Base-by-base conservation (phyloP, 2,113 vertebrate species). In the Maccullochella peelii region DNA sequence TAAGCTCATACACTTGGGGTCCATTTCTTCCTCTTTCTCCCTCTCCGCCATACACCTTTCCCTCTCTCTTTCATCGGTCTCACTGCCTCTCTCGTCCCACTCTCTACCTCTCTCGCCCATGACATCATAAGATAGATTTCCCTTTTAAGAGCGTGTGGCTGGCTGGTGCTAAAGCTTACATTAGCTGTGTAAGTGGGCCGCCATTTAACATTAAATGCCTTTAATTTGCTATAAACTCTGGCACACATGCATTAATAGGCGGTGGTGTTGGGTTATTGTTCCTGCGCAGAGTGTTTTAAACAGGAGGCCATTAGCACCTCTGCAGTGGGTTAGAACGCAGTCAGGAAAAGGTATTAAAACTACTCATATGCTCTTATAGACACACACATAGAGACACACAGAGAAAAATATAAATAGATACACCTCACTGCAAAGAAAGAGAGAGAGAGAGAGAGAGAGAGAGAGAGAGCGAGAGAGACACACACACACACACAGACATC, bases 61-160 rank as follows among this genome's bases (percentile, higher is more conserved):
- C 80, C 36, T 63, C 30, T 44, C 20, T 40, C 49, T 88, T 63
- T 80, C 79, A 80, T 78, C 70, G 16, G 65, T 84, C 70, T 61
- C 18, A 8, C 76, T 77, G 73, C 83, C 50, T 73, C 75, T 79
- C 23, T 66, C 4, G 6, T 33, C 75, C 65, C 52, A 12, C 67
- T 84, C 84, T 80, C 52, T 76, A 69, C 87, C 71, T 87, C 90
- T 86, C 72, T 77, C 33, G 68, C 49, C 83, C 85, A 95, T 95
- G 94, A 96, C 94, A 95, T 95, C 94, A 95, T 93, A 95, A 95
- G 95, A 95, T 92, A 94, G 92, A 96, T 95, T 94, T 93, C 80
- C 94, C 94, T 93, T 95, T 95, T 95, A 95, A 94, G 94, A 92
- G 90, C 83, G 70, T 73, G 74, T 83, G 92, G 87, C 91, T 94